Evolutionary conservation across 2,113 vertebrate species (phyloP).

Genomic region (Antechinus stuartii): DNA sequence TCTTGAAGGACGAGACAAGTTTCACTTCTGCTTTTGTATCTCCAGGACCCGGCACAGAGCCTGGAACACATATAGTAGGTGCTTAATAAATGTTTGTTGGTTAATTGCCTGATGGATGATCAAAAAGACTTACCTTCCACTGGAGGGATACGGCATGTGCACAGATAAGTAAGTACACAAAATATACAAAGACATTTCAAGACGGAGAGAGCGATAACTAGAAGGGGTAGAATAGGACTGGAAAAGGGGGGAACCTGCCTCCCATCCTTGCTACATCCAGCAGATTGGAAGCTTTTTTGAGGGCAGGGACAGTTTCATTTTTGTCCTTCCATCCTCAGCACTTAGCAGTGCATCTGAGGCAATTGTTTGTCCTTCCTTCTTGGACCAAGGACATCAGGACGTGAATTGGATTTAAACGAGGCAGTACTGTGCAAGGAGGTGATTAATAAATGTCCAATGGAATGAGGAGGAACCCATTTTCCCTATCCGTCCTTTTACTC

Average conservation of each 20-base stretch:
- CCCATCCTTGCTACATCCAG: rapidly evolving
- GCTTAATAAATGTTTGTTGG: rapidly evolving
- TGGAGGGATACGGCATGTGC: not conserved
- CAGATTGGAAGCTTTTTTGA: not conserved
- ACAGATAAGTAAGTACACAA: not conserved
- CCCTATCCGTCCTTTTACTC: not conserved
- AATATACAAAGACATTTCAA: not conserved
- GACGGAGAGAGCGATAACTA: not conserved
- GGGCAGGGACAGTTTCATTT: not conserved
- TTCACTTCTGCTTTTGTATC: not conserved
- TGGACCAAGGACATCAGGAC: too few species aligned
- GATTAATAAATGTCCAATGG: not conserved
- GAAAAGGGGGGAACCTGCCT: not conserved
- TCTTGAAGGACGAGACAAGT: not conserved
- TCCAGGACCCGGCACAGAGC: not conserved
- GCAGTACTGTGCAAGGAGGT: not conserved
- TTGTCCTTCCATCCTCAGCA: not conserved
- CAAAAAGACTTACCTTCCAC: not conserved
- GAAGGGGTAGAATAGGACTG: not conserved
- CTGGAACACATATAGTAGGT: not conserved
- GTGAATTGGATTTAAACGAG: too few species aligned
- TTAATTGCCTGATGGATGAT: not conserved
- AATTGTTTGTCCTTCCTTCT: too few species aligned
- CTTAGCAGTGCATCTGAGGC: not conserved
- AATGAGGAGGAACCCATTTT: not conserved